Evolutionary conservation across 2,888 invertebrate genomes (phyloP).

Genomic region (Anoncus sp.): DNA sequence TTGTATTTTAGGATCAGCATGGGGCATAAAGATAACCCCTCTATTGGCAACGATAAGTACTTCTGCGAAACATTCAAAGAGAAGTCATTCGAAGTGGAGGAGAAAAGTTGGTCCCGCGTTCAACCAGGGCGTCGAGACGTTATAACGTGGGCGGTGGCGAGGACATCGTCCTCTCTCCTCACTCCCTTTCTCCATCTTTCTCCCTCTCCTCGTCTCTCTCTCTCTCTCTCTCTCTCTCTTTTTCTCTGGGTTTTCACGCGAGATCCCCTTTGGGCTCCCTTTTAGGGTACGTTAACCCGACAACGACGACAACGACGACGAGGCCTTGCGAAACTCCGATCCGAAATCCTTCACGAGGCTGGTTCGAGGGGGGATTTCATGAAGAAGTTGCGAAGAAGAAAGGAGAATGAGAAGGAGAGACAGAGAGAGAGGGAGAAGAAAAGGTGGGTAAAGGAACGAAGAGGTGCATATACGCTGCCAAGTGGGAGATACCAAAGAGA

Average conservation of each 20-base stretch:
- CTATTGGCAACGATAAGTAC: neutral
- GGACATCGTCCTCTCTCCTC: constrained; percentile 63
- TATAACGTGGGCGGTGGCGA: constrained; percentile 67
- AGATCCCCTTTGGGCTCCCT: constrained; percentile 67
- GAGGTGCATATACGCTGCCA: constrained; percentile 39
- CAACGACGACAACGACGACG: constrained; percentile 39
- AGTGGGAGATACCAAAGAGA: constrained; percentile 48
- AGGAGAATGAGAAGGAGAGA: constrained; percentile 15
- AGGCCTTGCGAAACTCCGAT: constrained; percentile 61
- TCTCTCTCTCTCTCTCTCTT: constrained; percentile 8
- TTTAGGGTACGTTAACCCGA: constrained; percentile 76
- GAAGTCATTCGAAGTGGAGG: constrained; percentile 31
- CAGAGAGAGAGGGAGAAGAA: constrained; percentile 15
- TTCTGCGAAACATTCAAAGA: neutral
- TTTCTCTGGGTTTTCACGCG: constrained; percentile 28
- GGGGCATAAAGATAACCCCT: constrained; percentile 3
- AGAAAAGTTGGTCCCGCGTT: constrained; percentile 35
- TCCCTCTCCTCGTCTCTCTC: constrained; percentile 21
- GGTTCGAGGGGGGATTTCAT: constrained; percentile 33
- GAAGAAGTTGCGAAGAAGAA: constrained; percentile 39
- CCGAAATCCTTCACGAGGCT: constrained; percentile 65
- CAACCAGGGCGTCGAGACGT: constrained; percentile 48
- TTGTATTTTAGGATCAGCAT: neutral
- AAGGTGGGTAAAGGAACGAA: constrained; percentile 39
- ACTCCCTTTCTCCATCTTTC: too few relatives aligned